These are phyloP conservation scores for Macrosiphum euphorbiae DNA, from an alignment of 2,888 invertebrate species.

Conservation along the genomic window DNA sequence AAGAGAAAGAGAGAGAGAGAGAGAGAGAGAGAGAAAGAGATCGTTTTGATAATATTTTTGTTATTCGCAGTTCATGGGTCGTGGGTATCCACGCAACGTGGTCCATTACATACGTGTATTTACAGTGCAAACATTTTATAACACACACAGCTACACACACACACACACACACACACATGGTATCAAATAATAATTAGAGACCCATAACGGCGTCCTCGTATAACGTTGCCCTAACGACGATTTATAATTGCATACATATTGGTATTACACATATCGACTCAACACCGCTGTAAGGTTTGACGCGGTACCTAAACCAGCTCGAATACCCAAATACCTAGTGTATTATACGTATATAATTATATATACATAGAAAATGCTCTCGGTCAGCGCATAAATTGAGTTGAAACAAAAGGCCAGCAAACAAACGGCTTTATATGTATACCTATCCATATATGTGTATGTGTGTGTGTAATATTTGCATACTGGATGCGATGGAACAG, in stretches of 20 bases:
- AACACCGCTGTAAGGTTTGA: background rate
- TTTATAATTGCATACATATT: background rate
- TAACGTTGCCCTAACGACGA: background rate
- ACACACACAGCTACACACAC: background rate
- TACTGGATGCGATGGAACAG: slow-evolving; percentile 6
- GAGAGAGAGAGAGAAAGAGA: background rate
- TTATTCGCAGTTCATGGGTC: background rate
- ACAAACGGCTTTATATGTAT: background rate
- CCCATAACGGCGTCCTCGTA: background rate
- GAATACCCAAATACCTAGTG: background rate
- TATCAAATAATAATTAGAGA: slow-evolving; percentile 19
- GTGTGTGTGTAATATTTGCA: background rate
- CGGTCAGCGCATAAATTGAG: background rate
- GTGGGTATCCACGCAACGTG: background rate
- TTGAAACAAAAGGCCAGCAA: slow-evolving; percentile 31
- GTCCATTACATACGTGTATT: slow-evolving; percentile 50
- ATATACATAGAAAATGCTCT: background rate
- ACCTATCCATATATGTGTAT: background rate
- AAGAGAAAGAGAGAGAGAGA: background rate
- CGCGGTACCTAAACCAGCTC: background rate
- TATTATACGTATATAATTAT: background rate
- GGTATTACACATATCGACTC: background rate
- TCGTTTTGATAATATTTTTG: slow-evolving; percentile 43
- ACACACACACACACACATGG: background rate
- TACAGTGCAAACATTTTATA: slow-evolving; percentile 52